Conservation (phyloP, 2,113 vertebrate species). For the Deroptyus accipitrinus region DNA sequence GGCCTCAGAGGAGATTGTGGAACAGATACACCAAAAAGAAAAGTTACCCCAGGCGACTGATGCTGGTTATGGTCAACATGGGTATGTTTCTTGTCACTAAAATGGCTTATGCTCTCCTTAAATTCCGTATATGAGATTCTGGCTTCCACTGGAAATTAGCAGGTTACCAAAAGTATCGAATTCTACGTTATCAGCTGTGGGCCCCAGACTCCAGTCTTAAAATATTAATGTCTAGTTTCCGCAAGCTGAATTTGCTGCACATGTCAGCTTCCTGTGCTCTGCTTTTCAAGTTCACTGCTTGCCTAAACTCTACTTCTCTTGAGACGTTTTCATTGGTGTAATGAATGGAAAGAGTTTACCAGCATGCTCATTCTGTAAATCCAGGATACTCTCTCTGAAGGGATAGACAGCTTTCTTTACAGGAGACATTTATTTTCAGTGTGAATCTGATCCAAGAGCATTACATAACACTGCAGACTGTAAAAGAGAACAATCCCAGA, state of each 20-base stretch:
- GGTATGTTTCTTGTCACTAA: background rate
- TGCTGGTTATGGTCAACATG: background rate
- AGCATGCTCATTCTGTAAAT: background rate
- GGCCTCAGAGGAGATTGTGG: background rate
- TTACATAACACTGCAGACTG: background rate
- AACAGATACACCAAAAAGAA: background rate
- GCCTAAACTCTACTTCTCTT: background rate
- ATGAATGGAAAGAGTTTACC: slow-evolving; percentile 34
- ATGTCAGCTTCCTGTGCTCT: slow-evolving; percentile 28
- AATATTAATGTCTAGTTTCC: slow-evolving; percentile 32
- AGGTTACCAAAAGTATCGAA: slow-evolving; percentile 17
- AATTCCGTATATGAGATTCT: background rate
- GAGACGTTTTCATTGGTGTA: background rate
- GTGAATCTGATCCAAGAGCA: background rate
- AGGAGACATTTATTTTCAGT: background rate
- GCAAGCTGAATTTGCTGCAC: slow-evolving; percentile 27
- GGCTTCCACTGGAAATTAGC: background rate
- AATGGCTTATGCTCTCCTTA: background rate
- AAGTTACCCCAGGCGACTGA: background rate
- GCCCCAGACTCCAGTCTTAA: slow-evolving; percentile 17
- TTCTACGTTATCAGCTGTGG: slow-evolving; percentile 40
- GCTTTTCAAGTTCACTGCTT: slow-evolving; percentile 8
- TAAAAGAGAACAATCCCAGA: background rate
- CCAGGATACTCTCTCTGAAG: background rate
- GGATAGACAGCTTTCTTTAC: slow-evolving; percentile 7